These are phyloP conservation scores for Limnephilus lunatus DNA, from an alignment of 2,888 invertebrate genomes.

Conservation along the genomic window DNA sequence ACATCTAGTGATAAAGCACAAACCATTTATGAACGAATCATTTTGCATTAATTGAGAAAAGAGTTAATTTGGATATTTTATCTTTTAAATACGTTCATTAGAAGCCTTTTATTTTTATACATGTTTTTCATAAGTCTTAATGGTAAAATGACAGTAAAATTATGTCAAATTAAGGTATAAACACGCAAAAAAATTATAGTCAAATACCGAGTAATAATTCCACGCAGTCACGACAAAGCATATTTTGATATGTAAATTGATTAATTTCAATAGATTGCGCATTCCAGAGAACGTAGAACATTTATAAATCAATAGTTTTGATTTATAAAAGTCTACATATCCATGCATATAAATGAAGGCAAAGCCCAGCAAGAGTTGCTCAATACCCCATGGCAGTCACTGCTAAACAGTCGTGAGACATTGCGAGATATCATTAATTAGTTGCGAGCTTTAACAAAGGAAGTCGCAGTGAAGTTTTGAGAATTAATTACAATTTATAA, in stretches of 20 bases:
- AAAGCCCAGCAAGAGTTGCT: background rate
- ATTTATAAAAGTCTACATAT: background rate
- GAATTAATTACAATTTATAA: slow-evolving; percentile 60
- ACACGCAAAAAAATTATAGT: too few species aligned
- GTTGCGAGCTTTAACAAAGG: slow-evolving; percentile 27
- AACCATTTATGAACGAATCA: too few species aligned
- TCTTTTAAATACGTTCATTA: too few species aligned
- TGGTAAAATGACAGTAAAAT: too few species aligned
- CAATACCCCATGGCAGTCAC: background rate
- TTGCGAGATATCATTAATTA: slow-evolving; percentile 6
- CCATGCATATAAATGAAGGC: background rate
- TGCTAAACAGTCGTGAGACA: background rate
- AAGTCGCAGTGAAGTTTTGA: slow-evolving; percentile 45
- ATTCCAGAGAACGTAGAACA: background rate
- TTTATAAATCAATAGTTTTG: background rate
- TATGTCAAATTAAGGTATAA: too few species aligned
- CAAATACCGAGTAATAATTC: background rate
- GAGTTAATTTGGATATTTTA: too few species aligned
- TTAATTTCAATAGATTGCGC: background rate
- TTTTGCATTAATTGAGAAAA: too few species aligned
- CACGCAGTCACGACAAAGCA: background rate
- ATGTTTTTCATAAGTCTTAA: too few species aligned
- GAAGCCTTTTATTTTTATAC: too few species aligned
- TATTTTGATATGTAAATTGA: background rate
- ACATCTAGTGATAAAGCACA: too few species aligned